Evolutionary conservation across 1,140 invertebrate species (phyloP), one percentile per base, ranked within the genome.

Genomic region (Drosophila trapezifrons): DNA sequence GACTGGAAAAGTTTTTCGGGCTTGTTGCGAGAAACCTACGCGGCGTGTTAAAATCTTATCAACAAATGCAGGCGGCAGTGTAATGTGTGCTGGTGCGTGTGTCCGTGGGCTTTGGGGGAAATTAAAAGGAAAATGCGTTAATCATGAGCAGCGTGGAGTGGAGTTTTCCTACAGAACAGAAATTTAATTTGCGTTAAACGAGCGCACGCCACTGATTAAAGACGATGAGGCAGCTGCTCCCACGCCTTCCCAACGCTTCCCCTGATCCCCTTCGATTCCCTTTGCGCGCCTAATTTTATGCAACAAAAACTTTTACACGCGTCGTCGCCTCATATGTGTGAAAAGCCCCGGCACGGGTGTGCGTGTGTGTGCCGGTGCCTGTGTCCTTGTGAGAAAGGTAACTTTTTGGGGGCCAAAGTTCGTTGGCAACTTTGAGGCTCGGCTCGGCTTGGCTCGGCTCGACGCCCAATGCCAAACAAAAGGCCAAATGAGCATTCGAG

Each of bases 171-270:
- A 47, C 49, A 76, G 46, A 87, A 70, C 76, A 63, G 43, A 75
- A 87, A 89, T 83, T 89, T 87, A 87, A 89, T 89, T 87, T 87
- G 76, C 83, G 84, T 87, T 87, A 87, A 89, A 87, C 84, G 79
- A 83, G 84, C 83, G 84, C 79, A 89, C 79, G 66, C 76, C 79
- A 65, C 80, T 87, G 84, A 83, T 77, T 80, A 89, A 87, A 83
- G 76, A 47, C 74, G 83, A 81, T 69, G 75, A 76, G 65, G 40
- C 62, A 47, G 58, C 73, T 51, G 58, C 51, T 66, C 32, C 35
- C 64, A 42, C 17, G 40, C 57, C 49, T 18, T 59, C 12, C 27
- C 25, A 13, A 4, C 5, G 13, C 18, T n/a, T n/a, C n/a, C n/a
- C 32, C 45, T 52, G 15, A 17, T 42, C 56, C 51, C 32, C 32